These are phyloP conservation scores for Hirundo rustica DNA, from an alignment of 2,797 vertebrate species.

Conservation along the genomic window DNA sequence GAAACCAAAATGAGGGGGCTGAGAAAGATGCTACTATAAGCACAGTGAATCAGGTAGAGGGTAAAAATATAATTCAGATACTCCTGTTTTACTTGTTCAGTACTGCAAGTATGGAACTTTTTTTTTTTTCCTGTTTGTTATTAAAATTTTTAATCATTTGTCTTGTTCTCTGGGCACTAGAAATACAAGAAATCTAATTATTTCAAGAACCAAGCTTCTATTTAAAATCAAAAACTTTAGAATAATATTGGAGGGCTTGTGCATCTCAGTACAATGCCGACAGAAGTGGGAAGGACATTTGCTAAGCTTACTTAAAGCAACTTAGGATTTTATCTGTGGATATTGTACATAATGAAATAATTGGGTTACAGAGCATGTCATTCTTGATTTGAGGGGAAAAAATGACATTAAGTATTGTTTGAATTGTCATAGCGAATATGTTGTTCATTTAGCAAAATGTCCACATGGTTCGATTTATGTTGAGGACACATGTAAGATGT, in stretches of 20 bases:
- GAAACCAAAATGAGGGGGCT: neutral
- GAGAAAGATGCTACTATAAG: neutral
- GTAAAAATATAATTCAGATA: neutral
- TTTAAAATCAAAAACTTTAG: neutral
- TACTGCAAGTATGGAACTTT: neutral
- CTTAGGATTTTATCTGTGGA: neutral
- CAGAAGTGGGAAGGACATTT: neutral
- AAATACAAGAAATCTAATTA: neutral
- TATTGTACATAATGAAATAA: neutral
- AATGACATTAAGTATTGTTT: neutral
- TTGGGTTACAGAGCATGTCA: neutral
- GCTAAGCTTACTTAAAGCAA: neutral
- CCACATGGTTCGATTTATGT: neutral
- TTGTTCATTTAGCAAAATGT: conserved; percentile 11
- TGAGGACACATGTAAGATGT: neutral
- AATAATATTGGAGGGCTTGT: neutral
- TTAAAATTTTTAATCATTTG: neutral
- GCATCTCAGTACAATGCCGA: neutral
- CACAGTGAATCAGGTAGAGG: neutral
- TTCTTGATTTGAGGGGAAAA: neutral
- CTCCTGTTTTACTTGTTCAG: neutral
- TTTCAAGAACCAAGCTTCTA: neutral
- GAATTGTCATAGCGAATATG: neutral
- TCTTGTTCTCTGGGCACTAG: neutral
- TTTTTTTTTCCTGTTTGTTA: neutral